phyloP scores from a whole-genome alignment of 2,113 vertebrate genomes.

The Podiceps cristatus region DNA sequence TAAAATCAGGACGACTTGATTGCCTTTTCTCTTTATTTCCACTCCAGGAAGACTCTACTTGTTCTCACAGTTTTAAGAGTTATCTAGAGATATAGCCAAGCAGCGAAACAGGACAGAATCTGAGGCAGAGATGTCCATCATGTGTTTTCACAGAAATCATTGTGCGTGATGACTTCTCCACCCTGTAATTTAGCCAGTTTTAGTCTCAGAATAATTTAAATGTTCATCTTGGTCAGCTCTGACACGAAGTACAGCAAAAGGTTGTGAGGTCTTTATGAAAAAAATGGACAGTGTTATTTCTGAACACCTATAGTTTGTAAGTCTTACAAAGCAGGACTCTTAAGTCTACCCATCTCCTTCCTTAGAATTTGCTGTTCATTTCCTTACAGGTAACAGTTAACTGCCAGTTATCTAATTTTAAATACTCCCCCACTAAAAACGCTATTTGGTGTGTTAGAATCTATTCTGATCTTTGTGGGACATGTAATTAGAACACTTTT shows the following conservation, averaged over 20 bases:
- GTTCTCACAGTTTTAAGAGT: background rate
- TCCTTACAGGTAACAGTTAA: slow-evolving; percentile 36
- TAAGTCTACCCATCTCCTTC: background rate
- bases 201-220: background rate
- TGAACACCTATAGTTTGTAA: background rate
- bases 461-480: slow-evolving; percentile 65
- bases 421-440: background rate
- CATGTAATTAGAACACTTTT: slow-evolving; percentile 52
- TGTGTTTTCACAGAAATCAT: background rate
- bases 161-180: background rate
- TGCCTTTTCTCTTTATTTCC: background rate
- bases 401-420: slow-evolving; percentile 30
- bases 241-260: background rate
- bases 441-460: slow-evolving; percentile 1
- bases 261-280: background rate
- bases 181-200: background rate
- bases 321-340: background rate
- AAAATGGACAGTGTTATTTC: background rate
- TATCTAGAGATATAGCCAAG: background rate
- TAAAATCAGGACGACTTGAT: background rate
- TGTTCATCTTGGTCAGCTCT: background rate
- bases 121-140: background rate
- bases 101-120: background rate
- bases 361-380: background rate
- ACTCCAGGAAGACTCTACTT: background rate